Conservation (phyloP, 2,888 invertebrate species). For the Clistopyga incitator region DNA sequence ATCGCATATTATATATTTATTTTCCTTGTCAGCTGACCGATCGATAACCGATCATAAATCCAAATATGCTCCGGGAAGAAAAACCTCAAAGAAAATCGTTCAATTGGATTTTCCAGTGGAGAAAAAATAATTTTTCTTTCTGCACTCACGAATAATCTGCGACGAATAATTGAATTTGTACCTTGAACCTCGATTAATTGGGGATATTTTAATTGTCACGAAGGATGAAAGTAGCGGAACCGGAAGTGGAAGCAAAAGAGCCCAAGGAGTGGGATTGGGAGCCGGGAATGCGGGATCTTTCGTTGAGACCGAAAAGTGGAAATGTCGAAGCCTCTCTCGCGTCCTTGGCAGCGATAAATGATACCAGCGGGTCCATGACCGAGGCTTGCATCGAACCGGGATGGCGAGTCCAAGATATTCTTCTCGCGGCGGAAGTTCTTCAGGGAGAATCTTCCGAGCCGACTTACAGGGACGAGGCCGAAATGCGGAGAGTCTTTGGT, state of each 20-base stretch:
- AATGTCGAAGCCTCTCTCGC: conserved; percentile 58
- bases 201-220: not conserved
- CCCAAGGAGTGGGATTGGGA: conserved; percentile 76
- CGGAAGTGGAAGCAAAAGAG: conserved; percentile 36
- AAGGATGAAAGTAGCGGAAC: conserved; percentile 41
- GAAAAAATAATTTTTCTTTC: not conserved
- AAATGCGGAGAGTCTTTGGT: conserved; percentile 90
- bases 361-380: conserved; percentile 75
- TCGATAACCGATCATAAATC: not conserved
- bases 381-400: conserved; percentile 76
- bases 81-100: not conserved
- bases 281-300: conserved; percentile 64
- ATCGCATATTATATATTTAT: not conserved
- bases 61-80: not conserved
- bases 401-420: conserved; percentile 79
- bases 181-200: not conserved
- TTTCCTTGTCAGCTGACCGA: conserved; percentile 4
- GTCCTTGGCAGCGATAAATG: conserved; percentile 66
- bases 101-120: not conserved
- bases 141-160: not conserved
- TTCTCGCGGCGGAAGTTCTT: conserved; percentile 78
- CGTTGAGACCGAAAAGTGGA: conserved; percentile 66
- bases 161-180: not conserved
- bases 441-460: conserved; percentile 64
- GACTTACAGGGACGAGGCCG: conserved; percentile 87